A percentile compares a stretch with the other conserved stretches of the same genome.
phyloP scores from a whole-genome alignment of 1,140 invertebrate species.

The Brachionus sp. region DNA sequence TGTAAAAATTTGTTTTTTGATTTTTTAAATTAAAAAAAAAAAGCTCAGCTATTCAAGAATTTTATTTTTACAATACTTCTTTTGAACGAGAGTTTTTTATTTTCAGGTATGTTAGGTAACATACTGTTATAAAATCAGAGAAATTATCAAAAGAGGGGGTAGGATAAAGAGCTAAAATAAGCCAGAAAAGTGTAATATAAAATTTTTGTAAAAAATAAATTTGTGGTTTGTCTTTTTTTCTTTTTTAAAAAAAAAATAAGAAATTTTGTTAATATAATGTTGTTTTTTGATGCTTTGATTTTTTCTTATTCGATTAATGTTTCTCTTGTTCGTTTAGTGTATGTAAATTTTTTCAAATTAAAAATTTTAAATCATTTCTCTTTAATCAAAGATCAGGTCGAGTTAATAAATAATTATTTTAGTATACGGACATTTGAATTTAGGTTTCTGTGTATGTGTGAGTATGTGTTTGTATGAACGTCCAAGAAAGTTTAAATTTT shows the following conservation, averaged over 20 bases:
- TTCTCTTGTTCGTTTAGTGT: not conserved
- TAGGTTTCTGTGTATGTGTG: not conserved
- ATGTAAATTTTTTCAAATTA: not conserved
- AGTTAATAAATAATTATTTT: not conserved
- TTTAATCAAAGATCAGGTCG: not conserved
- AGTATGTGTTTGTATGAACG: not conserved
- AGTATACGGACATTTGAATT: not conserved
- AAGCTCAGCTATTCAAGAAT: not conserved
- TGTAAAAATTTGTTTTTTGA: not conserved
- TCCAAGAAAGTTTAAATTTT: conserved; percentile 20
- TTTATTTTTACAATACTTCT: not conserved
- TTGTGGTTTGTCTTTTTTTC: not conserved
- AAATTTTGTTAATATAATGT: conserved; percentile 18
- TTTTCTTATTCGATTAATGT: not conserved
- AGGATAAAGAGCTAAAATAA: not conserved
- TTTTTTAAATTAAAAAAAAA: not conserved
- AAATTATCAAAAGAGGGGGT: not conserved
- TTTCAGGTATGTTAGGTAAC: conserved; percentile 29
- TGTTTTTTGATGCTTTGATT: not conserved
- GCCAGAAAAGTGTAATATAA: not conserved
- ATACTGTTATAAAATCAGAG: conserved; percentile 5
- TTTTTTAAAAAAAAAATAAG: not conserved
- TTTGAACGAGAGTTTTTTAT: not conserved
- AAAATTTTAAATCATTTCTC: not conserved
- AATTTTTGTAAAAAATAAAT: not conserved